Evolutionary conservation across 2,113 vertebrate genomes (phyloP).

Genomic region (Cygnus buccinator): DNA sequence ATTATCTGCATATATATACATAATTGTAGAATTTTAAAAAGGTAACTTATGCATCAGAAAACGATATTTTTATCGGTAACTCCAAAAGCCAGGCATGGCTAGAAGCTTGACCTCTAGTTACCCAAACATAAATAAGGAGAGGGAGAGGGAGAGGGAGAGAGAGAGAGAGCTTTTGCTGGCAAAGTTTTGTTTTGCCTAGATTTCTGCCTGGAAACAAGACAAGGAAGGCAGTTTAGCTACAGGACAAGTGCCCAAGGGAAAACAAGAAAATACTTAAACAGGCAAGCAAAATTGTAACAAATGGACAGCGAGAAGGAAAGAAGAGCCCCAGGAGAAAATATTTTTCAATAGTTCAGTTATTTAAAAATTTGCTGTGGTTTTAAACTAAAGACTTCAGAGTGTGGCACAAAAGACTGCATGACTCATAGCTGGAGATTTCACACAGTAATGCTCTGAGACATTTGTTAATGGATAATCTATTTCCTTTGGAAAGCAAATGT

Average conservation of each 20-base stretch:
- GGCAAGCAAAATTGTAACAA: conserved; percentile 21
- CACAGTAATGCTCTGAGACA: conserved; percentile 15
- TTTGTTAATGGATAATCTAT: conserved; percentile 60
- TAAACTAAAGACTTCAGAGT: conserved; percentile 4
- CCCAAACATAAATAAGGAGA: neutral
- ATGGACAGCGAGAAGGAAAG: neutral
- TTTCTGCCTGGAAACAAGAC: conserved; percentile 47
- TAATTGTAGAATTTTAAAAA: neutral
- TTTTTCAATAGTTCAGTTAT: conserved; percentile 14
- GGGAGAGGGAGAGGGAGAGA: neutral
- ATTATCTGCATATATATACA: neutral
- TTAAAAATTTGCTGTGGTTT: conserved; percentile 16
- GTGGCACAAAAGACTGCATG: conserved; percentile 26
- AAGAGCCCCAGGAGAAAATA: neutral
- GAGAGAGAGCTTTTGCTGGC: neutral
- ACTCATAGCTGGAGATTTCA: conserved; percentile 46
- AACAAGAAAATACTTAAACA: neutral
- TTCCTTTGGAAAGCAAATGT: conserved; percentile 38
- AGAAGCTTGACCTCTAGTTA: conserved; percentile 28
- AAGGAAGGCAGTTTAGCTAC: conserved; percentile 1
- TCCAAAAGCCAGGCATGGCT: neutral
- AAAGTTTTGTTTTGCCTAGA: conserved; percentile 48
- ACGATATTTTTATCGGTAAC: neutral
- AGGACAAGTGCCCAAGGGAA: neutral
- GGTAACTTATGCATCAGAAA: neutral